Percentiles rank a stretch among this genome's conserved stretches.
These are phyloP conservation scores for Tauraco hartlaubi DNA, from an alignment of 2,797 vertebrate genomes.

Conservation along the genomic window DNA sequence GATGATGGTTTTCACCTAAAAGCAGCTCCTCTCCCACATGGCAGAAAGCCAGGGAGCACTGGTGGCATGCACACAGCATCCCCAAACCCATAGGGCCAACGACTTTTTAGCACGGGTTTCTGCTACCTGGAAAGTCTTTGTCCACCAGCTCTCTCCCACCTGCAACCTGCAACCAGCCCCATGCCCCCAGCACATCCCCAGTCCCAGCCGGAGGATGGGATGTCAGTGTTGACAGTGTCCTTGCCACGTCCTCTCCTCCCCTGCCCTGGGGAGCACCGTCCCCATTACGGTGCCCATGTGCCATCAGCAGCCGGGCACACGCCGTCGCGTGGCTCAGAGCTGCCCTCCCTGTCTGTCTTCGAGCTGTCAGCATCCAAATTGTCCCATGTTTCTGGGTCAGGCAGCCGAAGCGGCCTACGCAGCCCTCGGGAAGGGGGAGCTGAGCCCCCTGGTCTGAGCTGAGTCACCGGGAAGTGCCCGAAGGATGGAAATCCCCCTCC, in stretches of 20 bases:
- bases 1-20: neutral
- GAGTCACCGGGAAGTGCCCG: neutral
- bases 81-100: fast-evolving
- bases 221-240: neutral
- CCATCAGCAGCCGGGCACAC: neutral
- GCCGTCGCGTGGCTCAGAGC: fast-evolving
- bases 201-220: neutral
- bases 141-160: neutral
- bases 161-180: neutral
- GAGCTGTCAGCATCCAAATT: neutral
- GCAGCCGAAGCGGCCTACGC: fast-evolving
- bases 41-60: neutral
- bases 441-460: neutral
- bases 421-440: neutral
- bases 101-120: fast-evolving
- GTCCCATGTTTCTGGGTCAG: neutral
- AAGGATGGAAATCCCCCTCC: neutral
- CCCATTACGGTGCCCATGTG: fast-evolving
- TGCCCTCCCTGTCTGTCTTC: neutral
- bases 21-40: neutral
- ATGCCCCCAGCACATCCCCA: fast-evolving
- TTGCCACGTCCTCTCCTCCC: neutral
- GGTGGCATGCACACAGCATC: fast-evolving
- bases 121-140: neutral
- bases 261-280: neutral